Base-by-base conservation (phyloP, 2,888 invertebrate genomes). In the Lasioglossum figueresi region DNA sequence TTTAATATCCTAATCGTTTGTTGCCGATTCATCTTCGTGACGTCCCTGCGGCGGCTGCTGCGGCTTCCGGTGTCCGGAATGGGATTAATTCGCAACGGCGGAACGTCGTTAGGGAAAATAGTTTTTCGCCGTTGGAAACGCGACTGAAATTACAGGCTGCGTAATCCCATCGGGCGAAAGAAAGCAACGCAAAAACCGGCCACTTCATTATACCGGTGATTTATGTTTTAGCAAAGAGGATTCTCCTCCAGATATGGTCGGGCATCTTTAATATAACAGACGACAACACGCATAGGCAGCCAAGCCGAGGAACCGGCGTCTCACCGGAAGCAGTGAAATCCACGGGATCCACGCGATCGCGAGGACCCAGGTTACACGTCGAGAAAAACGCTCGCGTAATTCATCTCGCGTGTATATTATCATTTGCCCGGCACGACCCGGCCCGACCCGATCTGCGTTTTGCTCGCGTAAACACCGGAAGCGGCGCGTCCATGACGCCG, bases 361-460 rank as follows among this genome's bases (percentile, higher is more conserved):
- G 59, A 23, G 68, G 68, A 68, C n/a, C 68, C 56, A 77, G 80
- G 82, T 77, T 79, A 72, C 80, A 76, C 79, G 76, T 34, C 45
- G 74, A 40, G 76, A 75, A 75, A 77, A 82, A 79, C 71, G 52
- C 52, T 68, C 72, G 76, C 83, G 79, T 80, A 77, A 83, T 83
- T 82, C 86, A 82, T 85, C 88, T 88, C 78, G 89, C 85, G 85
- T 86, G 85, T 89, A 84, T 87, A 87, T 89, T 89, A 88, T 87
- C 83, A 80, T 87, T 89, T 83, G 78, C 76, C 40, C 79, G 79
- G 75, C 6, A 8, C 52, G 74, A 14, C 45, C 72, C 84, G 77
- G 23, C 72, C 59, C 59, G 48, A 63, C 56, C 74, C 81, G 76
- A 70, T 68, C 43, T 31, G 79, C 73, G 81, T 82, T 82, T 82